Evolutionary conservation across 2,797 vertebrate genomes (phyloP).

Genomic region (Monodelphis domestica): DNA sequence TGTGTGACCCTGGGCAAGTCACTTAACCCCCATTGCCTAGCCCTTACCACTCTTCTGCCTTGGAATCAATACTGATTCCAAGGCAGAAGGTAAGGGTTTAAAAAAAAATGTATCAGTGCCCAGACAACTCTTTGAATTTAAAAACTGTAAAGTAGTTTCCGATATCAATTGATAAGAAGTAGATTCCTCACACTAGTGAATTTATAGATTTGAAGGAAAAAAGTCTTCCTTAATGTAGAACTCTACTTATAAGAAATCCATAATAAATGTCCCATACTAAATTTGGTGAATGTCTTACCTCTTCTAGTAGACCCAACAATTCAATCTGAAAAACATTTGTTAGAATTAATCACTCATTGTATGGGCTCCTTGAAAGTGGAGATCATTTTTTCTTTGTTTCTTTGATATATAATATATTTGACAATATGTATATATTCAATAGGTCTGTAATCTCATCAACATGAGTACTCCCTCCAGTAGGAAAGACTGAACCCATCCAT

Average conservation of each 20-base stretch:
- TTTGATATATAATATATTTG: neutral
- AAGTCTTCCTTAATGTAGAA: neutral
- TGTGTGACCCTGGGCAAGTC: no score
- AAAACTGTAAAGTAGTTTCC: neutral
- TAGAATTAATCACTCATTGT: neutral
- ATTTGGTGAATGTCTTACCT: neutral
- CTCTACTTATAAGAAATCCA: neutral
- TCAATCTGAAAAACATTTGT: neutral
- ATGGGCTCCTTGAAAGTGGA: neutral
- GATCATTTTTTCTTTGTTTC: neutral
- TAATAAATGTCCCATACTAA: neutral
- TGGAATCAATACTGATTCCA: no score
- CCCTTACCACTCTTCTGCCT: no score
- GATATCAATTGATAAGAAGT: neutral
- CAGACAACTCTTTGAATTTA: neutral
- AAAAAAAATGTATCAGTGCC: neutral
- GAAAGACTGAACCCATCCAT: neutral
- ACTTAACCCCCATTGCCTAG: no score
- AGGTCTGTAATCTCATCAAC: neutral
- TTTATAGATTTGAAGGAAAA: neutral
- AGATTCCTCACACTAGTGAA: neutral
- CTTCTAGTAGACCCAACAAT: neutral
- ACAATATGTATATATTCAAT: no score
- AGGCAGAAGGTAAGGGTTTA: no score
- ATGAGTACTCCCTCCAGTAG: neutral